A percentile compares a stretch with the other conserved stretches of the same genome.
phyloP scores from a whole-genome alignment of 2,113 vertebrate genomes.

The Hippocampus abdominalis region DNA sequence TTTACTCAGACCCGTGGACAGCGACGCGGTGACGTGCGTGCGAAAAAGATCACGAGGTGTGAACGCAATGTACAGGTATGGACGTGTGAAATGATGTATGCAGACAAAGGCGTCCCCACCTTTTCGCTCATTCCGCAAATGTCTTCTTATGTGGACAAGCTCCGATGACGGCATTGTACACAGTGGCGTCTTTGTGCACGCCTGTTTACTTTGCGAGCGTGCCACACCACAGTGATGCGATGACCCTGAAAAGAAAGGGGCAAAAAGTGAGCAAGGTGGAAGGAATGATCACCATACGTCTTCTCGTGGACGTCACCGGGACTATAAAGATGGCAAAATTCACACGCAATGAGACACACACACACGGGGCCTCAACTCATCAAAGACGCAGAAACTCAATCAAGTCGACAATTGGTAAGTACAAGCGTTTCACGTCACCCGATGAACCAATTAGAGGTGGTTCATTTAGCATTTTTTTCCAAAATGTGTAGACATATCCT shows the following conservation, averaged over 20 bases:
- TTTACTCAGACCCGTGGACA: not conserved
- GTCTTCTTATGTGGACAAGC: not conserved
- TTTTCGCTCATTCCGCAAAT: slow-evolving; percentile 1
- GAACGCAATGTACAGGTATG: not conserved
- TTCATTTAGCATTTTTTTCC: too few species aligned
- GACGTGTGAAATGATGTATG: not conserved
- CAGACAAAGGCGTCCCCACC: slow-evolving; percentile 13
- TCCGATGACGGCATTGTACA: not conserved
- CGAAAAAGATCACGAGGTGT: not conserved
- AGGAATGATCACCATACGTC: not conserved
- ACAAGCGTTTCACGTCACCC: not conserved
- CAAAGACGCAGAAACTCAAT: not conserved
- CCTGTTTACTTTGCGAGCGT: not conserved
- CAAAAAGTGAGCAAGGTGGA: slow-evolving; percentile 1
- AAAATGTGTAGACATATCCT: too few species aligned
- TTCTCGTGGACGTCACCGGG: not conserved
- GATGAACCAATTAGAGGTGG: too few species aligned
- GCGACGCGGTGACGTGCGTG: not conserved
- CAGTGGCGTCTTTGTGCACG: not conserved
- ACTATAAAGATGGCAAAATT: not conserved
- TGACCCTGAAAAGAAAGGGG: not conserved
- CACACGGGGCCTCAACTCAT: not conserved
- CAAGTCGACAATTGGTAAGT: not conserved
- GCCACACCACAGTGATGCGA: not conserved
- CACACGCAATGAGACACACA: not conserved